Evolutionary conservation across 2,797 vertebrate genomes (phyloP).

Genomic region (Parambassis ranga): DNA sequence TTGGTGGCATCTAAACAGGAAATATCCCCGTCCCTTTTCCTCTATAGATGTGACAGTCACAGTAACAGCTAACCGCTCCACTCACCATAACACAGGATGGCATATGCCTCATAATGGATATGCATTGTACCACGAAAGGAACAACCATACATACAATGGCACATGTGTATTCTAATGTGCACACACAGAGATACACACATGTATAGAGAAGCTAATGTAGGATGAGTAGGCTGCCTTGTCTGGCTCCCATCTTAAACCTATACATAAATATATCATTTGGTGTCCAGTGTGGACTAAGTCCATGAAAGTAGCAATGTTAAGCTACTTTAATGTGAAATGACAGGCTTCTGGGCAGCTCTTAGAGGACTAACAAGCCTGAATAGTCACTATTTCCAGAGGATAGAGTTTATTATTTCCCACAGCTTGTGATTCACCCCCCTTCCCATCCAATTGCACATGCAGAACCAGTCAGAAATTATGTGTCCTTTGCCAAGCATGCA

Average conservation of each 20-base stretch:
- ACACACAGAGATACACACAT: background rate
- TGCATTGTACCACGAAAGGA: conserved; percentile 55
- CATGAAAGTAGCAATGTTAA: conserved; percentile 54
- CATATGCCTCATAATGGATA: conserved; percentile 71
- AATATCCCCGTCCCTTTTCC: conserved; percentile 59
- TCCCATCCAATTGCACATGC: background rate
- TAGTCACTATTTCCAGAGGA: conserved; percentile 44
- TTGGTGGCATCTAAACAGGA: conserved; percentile 72
- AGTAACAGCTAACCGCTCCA: conserved; percentile 50
- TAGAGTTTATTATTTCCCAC: conserved; percentile 28
- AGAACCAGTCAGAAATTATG: background rate
- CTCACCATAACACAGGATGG: conserved; percentile 59
- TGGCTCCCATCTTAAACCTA: conserved; percentile 59
- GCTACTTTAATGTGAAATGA: conserved; percentile 71
- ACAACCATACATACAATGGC: conserved; percentile 28
- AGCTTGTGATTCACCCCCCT: conserved; percentile 7
- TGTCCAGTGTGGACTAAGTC: conserved; percentile 52
- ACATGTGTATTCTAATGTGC: conserved; percentile 5
- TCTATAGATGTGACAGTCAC: conserved; percentile 67
- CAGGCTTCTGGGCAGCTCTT: conserved; percentile 62
- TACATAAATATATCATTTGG: conserved; percentile 68
- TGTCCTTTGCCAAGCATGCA: conserved; percentile 13
- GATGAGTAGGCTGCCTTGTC: conserved; percentile 50
- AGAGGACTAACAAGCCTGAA: conserved; percentile 50
- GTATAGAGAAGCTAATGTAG: conserved; percentile 41